A percentile compares a stretch with the other conserved stretches of the same genome.
These are phyloP conservation scores for Drosophila suboccidentalis DNA, from an alignment of 2,888 invertebrate genomes.

Conservation along the genomic window DNA sequence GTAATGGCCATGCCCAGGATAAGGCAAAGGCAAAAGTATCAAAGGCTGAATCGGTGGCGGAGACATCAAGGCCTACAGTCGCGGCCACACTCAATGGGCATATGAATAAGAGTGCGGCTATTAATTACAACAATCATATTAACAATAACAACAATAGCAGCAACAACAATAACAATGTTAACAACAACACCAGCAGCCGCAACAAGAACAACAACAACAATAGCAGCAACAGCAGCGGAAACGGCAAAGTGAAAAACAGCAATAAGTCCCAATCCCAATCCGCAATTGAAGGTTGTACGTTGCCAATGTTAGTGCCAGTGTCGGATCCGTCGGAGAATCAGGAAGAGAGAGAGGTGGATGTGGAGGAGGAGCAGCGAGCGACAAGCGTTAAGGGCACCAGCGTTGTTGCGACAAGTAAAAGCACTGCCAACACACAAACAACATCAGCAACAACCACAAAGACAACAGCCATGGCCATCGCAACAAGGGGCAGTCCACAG, in stretches of 20 bases:
- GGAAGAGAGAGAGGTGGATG: neutral
- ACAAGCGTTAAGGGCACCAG: conserved; percentile 18
- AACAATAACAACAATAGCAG: conserved; percentile 49
- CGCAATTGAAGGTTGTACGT: neutral
- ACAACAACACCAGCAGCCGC: conserved; percentile 42
- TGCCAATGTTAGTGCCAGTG: neutral
- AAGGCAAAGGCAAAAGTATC: conserved; percentile 10
- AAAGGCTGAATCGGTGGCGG: conserved; percentile 18
- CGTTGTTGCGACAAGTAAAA: conserved; percentile 54
- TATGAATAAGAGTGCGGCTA: conserved; percentile 45
- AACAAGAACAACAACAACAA: conserved; percentile 40
- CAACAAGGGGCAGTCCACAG: conserved; percentile 23
- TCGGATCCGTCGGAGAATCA: neutral
- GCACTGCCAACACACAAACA: conserved; percentile 71
- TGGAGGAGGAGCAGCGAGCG: conserved; percentile 20
- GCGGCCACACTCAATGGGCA: conserved; percentile 56
- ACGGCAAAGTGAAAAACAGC: conserved; percentile 50
- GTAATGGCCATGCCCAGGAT: conserved; percentile 56
- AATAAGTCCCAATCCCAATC: conserved; percentile 19
- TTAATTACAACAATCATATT: conserved; percentile 62
- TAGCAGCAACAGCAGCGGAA: conserved; percentile 27
- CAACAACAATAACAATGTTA: conserved; percentile 50
- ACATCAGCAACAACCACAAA: conserved; percentile 41
- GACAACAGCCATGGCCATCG: conserved; percentile 37
- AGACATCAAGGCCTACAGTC: conserved; percentile 7